A percentile compares a stretch with the other conserved stretches of the same genome.
These are phyloP conservation scores for Anolis carolinensis DNA, from an alignment of 2,113 vertebrate genomes.

Conservation along the genomic window DNA sequence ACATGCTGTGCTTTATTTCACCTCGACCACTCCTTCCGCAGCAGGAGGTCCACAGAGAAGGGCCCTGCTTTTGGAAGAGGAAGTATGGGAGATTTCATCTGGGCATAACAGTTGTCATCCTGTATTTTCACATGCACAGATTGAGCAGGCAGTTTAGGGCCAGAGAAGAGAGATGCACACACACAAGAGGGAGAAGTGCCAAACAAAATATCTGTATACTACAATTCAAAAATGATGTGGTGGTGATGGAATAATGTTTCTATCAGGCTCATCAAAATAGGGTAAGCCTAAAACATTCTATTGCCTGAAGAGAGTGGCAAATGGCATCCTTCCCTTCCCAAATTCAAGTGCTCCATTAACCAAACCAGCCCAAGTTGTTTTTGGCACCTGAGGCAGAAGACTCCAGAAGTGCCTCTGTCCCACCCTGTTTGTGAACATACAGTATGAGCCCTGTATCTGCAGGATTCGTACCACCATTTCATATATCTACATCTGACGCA, in stretches of 20 bases:
- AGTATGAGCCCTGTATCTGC: not conserved
- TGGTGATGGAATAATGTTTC: not conserved
- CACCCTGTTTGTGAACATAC: not conserved
- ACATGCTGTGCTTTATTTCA: not conserved
- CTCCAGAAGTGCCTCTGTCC: not conserved
- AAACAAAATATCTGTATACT: not conserved
- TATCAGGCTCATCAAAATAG: not conserved
- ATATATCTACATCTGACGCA: too few species aligned
- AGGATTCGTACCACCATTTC: too few species aligned
- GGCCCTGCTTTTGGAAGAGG: not conserved
- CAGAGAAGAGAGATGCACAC: not conserved
- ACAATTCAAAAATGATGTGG: not conserved
- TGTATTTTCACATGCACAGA: not conserved
- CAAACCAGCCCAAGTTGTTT: not conserved
- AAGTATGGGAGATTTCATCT: too few species aligned
- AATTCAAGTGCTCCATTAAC: not conserved
- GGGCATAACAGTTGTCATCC: not conserved
- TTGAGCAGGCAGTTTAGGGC: not conserved
- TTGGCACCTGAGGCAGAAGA: not conserved
- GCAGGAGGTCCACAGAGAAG: not conserved
- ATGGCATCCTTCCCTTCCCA: too few species aligned
- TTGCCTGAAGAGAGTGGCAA: not conserved
- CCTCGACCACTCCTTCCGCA: not conserved
- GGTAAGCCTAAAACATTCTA: not conserved
- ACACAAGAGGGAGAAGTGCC: not conserved